These are phyloP conservation scores for Epinotia bilunana DNA, from an alignment of 2,888 invertebrate genomes.

Conservation along the genomic window DNA sequence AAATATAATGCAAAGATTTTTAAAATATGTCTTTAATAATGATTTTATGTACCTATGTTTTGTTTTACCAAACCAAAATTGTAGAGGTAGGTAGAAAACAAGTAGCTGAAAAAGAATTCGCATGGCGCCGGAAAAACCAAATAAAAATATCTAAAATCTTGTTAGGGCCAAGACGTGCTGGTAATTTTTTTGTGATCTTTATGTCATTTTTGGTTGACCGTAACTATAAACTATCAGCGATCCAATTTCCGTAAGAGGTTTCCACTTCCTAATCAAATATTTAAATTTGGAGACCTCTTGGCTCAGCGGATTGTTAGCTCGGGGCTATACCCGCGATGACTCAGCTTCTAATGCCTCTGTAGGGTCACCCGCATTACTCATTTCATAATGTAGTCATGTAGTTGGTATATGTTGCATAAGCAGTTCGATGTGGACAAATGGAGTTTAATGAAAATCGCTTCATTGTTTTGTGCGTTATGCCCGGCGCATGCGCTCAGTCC, in stretches of 20 bases:
- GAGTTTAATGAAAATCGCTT: conserved; percentile 12
- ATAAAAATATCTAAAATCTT: too few relatives aligned
- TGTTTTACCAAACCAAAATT: too few relatives aligned
- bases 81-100: not conserved
- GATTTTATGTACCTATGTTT: too few relatives aligned
- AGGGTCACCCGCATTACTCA: conserved; percentile 29
- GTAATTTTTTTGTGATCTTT: not conserved
- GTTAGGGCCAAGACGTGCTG: not conserved
- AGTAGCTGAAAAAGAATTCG: not conserved
- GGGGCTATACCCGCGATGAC: conserved; percentile 12
- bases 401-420: conserved; percentile 1
- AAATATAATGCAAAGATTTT: too few relatives aligned
- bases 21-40: too few relatives aligned
- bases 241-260: not conserved
- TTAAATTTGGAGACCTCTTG: conserved; percentile 17
- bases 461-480: conserved; percentile 8
- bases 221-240: not conserved
- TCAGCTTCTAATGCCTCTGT: conserved; percentile 9
- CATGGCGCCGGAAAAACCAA: not conserved
- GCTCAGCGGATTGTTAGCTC: conserved; percentile 17
- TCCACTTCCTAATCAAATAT: conserved; percentile 5
- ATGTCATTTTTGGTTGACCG: not conserved
- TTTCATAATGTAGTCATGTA: not conserved
- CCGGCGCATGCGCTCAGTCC: not conserved
- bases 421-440: conserved; percentile 7